Evolutionary conservation across 2,113 vertebrate genomes (phyloP), one percentile per base, ranked within the genome.

Genomic region (Monarcha castaneiventris): DNA sequence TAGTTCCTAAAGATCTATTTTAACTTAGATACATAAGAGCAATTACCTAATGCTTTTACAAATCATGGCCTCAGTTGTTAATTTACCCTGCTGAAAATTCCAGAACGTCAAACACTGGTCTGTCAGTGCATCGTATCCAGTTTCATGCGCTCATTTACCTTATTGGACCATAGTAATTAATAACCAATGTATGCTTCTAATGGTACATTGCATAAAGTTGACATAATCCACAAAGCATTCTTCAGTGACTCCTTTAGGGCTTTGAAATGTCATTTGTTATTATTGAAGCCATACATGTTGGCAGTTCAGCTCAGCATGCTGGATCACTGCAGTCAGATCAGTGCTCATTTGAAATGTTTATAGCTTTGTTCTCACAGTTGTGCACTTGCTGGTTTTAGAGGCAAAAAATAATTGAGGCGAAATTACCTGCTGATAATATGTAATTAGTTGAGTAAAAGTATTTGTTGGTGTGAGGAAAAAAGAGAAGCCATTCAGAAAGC

Each of bases 371-470:
- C 64, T 84, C 27, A 52, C 61, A 39, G 49, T 72, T 75, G 49
- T 56, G 66, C 27, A 30, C 48, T 75, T 33, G 20, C 35, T 2
- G 5, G 30, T 86, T 94, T 81, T 87, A 84, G 59, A 92, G 35
- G 48, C 49, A 92, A 87, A 79, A 91, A 89, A 48, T 89, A 89
- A 87, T 89, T 81, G 76, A 84, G 48, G 37, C 11, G 37, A 79
- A 95, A 72, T 91, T 84, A 68, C 69, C 73, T 83, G 59, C 85
- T 91, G 78, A 48, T 94, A 87, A 49, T 79, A 73, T 26, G 25
- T 78, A 84, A 89, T 84, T 87, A 93, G 66, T 69, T 87, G 75
- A 93, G 63, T 80, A 73, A 82, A 89, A 79, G 33, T 87, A 75
- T 93, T 82, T 9, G 8, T 41, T 82, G 48, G 74, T 61, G 27